Conservation (phyloP, 2,888 invertebrate species). For the Trichopoda pennipes region DNA sequence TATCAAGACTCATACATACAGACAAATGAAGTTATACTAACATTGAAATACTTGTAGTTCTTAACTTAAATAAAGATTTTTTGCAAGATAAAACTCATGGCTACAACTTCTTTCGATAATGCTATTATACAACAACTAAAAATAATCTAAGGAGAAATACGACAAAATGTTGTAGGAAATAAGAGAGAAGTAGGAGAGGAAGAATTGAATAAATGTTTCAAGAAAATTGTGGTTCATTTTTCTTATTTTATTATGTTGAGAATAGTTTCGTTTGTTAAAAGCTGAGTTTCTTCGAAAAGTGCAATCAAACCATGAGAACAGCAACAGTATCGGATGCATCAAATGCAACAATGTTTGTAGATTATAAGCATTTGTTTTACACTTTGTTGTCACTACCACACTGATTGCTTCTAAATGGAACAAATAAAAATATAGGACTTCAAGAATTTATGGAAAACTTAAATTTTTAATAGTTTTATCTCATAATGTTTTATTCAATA, state of each 20-base stretch:
- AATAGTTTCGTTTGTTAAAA: slow-evolving; percentile 52
- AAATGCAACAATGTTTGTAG: slow-evolving; percentile 9
- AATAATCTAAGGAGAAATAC: background rate
- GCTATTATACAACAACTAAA: slow-evolving; percentile 30
- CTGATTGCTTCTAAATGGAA: slow-evolving; percentile 38
- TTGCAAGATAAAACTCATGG: slow-evolving; percentile 60
- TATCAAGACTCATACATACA: background rate
- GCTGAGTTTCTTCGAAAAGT: slow-evolving; percentile 20
- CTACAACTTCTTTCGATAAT: slow-evolving; percentile 58
- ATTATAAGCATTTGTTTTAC: slow-evolving; percentile 52
- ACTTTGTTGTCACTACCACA: slow-evolving; percentile 45
- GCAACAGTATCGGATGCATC: slow-evolving; percentile 52
- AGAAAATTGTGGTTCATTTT: slow-evolving; percentile 34
- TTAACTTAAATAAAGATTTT: slow-evolving; percentile 54
- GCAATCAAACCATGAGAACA: slow-evolving; percentile 61
- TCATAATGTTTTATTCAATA: slow-evolving; percentile 8
- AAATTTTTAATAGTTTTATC: slow-evolving; percentile 48
- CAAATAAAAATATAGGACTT: slow-evolving; percentile 42
- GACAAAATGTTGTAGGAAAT: background rate
- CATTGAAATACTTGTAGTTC: slow-evolving; percentile 15
- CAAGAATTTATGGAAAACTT: slow-evolving; percentile 50
- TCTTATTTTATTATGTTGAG: slow-evolving; percentile 67
- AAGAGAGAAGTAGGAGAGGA: background rate
- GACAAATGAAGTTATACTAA: background rate
- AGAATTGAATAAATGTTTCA: slow-evolving; percentile 4